These are phyloP conservation scores for Ctenomys sociabilis DNA, from an alignment of 2,113 vertebrate genomes.

Conservation along the genomic window DNA sequence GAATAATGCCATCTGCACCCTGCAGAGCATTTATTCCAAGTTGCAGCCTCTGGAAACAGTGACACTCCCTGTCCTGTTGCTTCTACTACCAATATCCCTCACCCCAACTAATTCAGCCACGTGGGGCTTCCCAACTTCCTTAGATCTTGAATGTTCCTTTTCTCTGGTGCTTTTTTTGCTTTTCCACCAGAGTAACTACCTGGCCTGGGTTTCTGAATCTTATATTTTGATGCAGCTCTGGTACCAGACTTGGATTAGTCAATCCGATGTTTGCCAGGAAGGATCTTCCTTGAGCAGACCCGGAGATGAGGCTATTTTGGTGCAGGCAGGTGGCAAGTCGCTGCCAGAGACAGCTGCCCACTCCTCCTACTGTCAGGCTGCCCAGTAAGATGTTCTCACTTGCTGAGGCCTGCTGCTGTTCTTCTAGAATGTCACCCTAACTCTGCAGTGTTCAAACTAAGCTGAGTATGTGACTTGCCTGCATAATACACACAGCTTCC, in stretches of 20 bases:
- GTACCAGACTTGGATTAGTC: neutral
- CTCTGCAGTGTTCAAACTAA: neutral
- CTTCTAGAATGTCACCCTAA: slow-evolving; percentile 65
- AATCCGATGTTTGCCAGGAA: neutral
- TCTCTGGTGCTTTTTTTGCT: neutral
- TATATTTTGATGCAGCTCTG: neutral
- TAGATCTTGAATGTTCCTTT: neutral
- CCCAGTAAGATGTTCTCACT: slow-evolving; percentile 60
- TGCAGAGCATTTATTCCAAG: neutral
- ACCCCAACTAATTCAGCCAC: neutral
- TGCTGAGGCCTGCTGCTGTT: neutral
- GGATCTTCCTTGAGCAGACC: neutral
- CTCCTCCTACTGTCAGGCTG: slow-evolving; percentile 53
- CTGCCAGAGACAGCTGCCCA: slow-evolving; percentile 55
- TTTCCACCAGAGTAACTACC: neutral
- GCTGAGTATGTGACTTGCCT: neutral
- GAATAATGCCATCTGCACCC: neutral
- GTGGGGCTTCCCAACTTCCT: neutral
- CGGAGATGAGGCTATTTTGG: slow-evolving; percentile 62
- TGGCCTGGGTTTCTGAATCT: neutral
- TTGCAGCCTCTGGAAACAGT: neutral
- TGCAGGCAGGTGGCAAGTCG: neutral
- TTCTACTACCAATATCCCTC: neutral
- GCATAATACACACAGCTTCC: neutral
- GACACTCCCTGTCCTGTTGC: neutral